These are phyloP conservation scores for Crenuchus spilurus DNA, from an alignment of 2,797 vertebrate species.

Conservation along the genomic window DNA sequence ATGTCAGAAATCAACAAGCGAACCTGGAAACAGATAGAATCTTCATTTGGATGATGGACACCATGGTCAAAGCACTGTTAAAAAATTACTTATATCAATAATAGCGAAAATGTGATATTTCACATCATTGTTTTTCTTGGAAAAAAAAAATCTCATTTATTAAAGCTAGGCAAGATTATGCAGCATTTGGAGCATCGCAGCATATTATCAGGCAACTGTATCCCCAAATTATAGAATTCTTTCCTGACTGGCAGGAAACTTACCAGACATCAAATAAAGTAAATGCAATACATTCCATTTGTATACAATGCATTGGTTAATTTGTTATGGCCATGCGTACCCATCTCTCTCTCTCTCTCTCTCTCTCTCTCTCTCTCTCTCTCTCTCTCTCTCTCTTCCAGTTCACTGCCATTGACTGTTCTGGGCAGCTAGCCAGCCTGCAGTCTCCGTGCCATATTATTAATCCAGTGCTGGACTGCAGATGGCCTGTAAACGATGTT, in stretches of 20 bases:
- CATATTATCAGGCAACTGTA: too few relatives aligned
- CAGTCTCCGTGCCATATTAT: conserved; percentile 68
- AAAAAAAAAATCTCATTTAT: too few relatives aligned
- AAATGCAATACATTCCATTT: conserved; percentile 60
- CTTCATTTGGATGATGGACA: neutral
- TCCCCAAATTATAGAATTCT: too few relatives aligned
- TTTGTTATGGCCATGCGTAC: neutral
- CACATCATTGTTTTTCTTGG: too few relatives aligned
- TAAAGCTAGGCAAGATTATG: too few relatives aligned
- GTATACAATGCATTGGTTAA: conserved; percentile 58
- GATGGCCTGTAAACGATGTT: conserved; percentile 38
- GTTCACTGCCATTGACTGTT: conserved; percentile 63
- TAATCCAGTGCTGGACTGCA: conserved; percentile 65
- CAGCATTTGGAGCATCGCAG: too few relatives aligned
- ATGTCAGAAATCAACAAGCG: conserved; percentile 95
- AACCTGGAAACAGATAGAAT: conserved; percentile 70
- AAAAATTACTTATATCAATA: neutral
- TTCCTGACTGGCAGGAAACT: neutral
- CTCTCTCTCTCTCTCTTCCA: conserved; percentile 46
- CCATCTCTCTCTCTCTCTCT: neutral
- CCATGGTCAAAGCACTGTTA: neutral
- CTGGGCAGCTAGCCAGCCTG: conserved; percentile 61
- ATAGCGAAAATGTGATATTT: too few relatives aligned
- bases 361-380: conserved; percentile 5
- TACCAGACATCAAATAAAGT: conserved; percentile 22